Base-by-base conservation (phyloP, 2,888 invertebrate species). In the Drosophila prolongata region DNA sequence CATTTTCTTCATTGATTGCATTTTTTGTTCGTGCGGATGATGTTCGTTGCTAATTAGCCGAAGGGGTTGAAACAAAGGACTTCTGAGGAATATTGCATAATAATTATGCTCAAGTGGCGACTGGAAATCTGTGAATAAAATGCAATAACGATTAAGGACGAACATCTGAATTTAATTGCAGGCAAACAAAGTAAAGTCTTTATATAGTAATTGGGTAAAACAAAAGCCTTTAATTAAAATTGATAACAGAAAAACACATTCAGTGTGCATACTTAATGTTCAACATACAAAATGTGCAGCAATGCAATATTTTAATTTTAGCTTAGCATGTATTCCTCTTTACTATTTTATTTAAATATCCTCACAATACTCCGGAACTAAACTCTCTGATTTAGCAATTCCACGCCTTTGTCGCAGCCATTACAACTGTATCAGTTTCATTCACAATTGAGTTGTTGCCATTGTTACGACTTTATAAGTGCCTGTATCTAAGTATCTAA, bases 1-100 rank as follows among this genome's bases (percentile, higher is more conserved):
- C 87, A 85, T 79, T 87, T 87, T 83, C 83, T 82, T 88, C 72
- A 86, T 83, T 83, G 88, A 83, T 83, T 83, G 87, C 83, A 80
- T 72, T 83, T 72, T 69, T 52, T 40, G 14, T 37, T 70, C 59
- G 64, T 61, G 62, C 78, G 55, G 66, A 57, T 67, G 43, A 70
- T 66, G 55, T 56, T 64, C 57, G 57, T 64, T 75, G 88, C 86
- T 83, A 83, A 83, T 83, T 83, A 83, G 86, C 83, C 78, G 62
- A 79, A 75, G 70, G 74, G 79, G 76, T 65, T 66, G 64, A 54
- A 54, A 56, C 54, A 49, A 55, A 40, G 53, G 47, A 53, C 35
- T 52, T 43, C 35, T 35, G 13, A 19, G 55, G 42, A 14, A 54
- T 60, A 60, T 60, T 57, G 42, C 62, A 64, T 49, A 49, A 62